Percentiles rank a stretch among this genome's conserved stretches.
phyloP scores from a whole-genome alignment of 2,113 vertebrate species.

The Geococcyx californianus region DNA sequence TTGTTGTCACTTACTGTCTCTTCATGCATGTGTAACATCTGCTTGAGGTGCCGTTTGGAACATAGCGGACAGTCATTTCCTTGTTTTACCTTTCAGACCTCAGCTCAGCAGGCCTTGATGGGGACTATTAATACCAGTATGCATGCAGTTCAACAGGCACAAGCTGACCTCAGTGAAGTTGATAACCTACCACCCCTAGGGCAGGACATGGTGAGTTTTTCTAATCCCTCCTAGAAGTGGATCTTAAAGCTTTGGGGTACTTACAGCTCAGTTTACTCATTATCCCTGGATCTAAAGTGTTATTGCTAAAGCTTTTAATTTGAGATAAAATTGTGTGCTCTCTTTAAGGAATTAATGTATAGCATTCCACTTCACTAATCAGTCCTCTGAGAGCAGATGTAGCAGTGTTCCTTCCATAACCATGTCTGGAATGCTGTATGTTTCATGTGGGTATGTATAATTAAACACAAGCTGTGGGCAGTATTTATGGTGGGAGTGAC shows the following conservation, averaged over 20 bases:
- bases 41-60: background rate
- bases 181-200: conserved; percentile 93
- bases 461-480: background rate
- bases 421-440: background rate
- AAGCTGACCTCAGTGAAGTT: conserved; percentile 89
- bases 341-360: background rate
- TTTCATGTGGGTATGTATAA: background rate
- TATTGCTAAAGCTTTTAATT: background rate
- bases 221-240: background rate
- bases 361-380: background rate
- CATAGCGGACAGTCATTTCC: background rate
- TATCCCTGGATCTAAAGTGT: background rate
- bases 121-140: conserved; percentile 98
- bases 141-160: conserved; percentile 95
- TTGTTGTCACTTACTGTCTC: background rate
- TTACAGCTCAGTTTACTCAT: background rate
- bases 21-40: rapidly evolving
- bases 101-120: conserved; percentile 97
- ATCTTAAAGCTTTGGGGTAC: background rate
- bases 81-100: conserved; percentile 79
- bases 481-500: background rate
- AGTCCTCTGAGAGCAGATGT: background rate
- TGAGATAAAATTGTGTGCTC: background rate
- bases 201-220: conserved; percentile 91
- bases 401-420: background rate